Evolutionary conservation across 2,113 vertebrate species (phyloP).

Genomic region (Equus przewalskii): DNA sequence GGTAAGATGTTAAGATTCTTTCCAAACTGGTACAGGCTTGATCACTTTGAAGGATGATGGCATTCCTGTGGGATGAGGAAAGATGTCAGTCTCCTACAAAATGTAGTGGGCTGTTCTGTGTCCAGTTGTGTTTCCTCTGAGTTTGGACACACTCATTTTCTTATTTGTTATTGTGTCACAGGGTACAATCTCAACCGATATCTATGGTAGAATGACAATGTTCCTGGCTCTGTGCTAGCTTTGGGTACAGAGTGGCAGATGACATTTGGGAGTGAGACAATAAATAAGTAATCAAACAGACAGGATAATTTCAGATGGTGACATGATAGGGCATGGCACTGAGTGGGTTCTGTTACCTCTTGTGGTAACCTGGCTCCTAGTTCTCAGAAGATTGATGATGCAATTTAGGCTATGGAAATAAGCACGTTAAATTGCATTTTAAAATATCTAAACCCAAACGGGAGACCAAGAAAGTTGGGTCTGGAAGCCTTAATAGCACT

Average conservation of each 20-base stretch:
- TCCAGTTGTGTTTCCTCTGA: neutral
- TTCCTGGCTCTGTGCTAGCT: neutral
- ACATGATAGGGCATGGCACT: neutral
- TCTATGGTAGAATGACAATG: neutral
- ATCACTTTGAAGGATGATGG: neutral
- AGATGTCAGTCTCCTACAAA: neutral
- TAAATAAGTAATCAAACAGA: neutral
- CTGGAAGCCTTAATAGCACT: neutral
- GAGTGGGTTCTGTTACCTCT: neutral
- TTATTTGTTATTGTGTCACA: neutral
- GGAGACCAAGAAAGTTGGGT: neutral
- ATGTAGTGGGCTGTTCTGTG: neutral
- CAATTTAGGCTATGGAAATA: neutral
- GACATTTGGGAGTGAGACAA: neutral
- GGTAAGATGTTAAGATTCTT: neutral
- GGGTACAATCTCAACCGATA: neutral
- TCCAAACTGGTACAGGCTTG: neutral
- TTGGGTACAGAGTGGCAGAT: neutral
- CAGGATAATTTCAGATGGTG: neutral
- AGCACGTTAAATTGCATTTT: neutral
- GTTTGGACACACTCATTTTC: neutral
- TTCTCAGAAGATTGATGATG: neutral
- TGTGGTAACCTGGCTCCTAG: neutral
- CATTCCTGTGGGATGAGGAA: neutral
- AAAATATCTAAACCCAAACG: neutral